These are phyloP conservation scores for Passer montanus DNA, from an alignment of 2,113 vertebrate genomes.

Conservation along the genomic window DNA sequence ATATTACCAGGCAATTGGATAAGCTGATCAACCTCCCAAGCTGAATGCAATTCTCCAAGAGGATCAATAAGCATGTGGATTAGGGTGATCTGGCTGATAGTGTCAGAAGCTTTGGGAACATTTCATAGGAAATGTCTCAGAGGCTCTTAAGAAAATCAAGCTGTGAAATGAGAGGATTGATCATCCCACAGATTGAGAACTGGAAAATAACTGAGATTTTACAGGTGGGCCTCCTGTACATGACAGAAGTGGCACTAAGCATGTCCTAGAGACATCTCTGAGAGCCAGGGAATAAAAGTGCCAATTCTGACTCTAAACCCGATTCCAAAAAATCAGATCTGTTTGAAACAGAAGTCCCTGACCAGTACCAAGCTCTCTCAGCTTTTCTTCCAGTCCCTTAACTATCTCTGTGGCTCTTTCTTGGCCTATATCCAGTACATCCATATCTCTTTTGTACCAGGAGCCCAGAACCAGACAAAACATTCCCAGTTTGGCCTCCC, in stretches of 20 bases:
- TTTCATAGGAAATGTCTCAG: background rate
- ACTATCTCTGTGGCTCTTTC: background rate
- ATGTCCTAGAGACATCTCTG: background rate
- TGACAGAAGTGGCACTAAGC: background rate
- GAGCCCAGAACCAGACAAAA: background rate
- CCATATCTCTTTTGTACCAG: background rate
- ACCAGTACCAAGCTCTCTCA: background rate
- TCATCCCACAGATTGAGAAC: background rate
- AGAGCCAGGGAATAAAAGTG: background rate
- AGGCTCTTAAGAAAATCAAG: constrained; percentile 22
- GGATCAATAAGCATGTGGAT: constrained; percentile 19
- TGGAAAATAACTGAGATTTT: background rate
- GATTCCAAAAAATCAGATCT: background rate
- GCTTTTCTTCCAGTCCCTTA: background rate
- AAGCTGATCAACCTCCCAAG: background rate
- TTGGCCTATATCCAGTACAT: background rate
- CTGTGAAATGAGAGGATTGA: background rate
- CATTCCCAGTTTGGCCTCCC: background rate
- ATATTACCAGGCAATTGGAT: background rate
- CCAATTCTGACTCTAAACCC: background rate
- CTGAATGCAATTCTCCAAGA: background rate
- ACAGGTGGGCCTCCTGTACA: background rate
- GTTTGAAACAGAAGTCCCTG: background rate
- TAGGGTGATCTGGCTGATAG: constrained; percentile 22
- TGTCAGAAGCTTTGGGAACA: background rate